Evolutionary conservation across 2,797 vertebrate species (phyloP).

Genomic region (Manis pentadactyla): DNA sequence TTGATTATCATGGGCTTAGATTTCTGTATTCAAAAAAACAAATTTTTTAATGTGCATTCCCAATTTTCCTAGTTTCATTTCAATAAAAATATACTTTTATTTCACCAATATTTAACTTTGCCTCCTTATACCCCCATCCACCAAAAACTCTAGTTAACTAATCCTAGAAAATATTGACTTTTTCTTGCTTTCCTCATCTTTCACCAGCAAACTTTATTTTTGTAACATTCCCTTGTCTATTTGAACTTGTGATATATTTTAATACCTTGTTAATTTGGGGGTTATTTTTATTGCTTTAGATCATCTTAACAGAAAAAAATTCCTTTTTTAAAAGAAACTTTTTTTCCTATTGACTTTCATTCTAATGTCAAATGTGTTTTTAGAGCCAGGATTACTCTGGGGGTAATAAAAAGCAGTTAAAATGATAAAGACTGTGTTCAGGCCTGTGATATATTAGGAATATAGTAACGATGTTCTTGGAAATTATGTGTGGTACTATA

Average conservation of each 20-base stretch:
- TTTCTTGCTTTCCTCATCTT: background rate
- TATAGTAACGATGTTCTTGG: background rate
- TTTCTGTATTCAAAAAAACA: background rate
- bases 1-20: background rate
- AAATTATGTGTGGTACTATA: background rate
- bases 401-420: background rate
- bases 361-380: background rate
- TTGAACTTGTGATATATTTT: background rate
- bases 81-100: background rate
- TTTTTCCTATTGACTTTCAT: background rate
- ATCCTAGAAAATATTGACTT: background rate
- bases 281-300: background rate
- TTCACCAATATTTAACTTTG: background rate
- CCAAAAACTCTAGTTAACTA: background rate
- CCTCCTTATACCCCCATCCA: background rate
- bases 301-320: background rate
- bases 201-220: background rate
- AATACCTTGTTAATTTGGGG: background rate
- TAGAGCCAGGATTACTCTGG: background rate
- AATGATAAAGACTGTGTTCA: background rate
- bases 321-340: background rate
- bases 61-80: background rate
- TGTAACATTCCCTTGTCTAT: background rate
- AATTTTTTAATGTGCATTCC: background rate
- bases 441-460: background rate